phyloP scores from a whole-genome alignment of 2,888 invertebrate genomes.

The Spilosoma lubricipeda region DNA sequence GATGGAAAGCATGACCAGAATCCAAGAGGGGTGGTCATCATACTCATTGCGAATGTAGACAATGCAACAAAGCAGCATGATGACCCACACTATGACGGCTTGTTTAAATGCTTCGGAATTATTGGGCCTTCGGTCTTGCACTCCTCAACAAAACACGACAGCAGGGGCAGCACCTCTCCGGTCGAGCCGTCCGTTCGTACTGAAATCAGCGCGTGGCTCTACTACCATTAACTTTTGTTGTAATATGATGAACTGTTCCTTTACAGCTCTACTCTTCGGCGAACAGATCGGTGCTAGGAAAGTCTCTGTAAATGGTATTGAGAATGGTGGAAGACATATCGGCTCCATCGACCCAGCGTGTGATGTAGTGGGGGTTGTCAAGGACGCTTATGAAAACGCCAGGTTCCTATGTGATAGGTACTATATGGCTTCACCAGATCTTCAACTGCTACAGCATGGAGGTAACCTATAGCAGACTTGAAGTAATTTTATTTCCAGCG shows the following conservation, averaged over 20 bases:
- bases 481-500: not conserved
- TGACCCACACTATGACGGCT: no score
- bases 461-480: slow-evolving; percentile 77
- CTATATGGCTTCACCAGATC: slow-evolving; percentile 96
- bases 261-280: slow-evolving; percentile 93
- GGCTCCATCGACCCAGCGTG: slow-evolving; percentile 99
- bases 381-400: slow-evolving; percentile 99
- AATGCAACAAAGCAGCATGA: no score
- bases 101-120: no score
- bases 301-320: slow-evolving; percentile 77
- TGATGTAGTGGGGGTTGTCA: slow-evolving; percentile 95
- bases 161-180: no score
- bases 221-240: no score
- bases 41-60: no score
- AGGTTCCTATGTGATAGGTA: slow-evolving; percentile 99
- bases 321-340: slow-evolving; percentile 91
- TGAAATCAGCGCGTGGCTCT: no score
- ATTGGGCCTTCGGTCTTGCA: no score
- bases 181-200: no score
- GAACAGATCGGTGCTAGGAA: slow-evolving; percentile 82
- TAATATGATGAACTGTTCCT: not conserved
- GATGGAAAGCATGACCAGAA: no score
- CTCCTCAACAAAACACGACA: no score
- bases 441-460: slow-evolving; percentile 92
- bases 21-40: no score